Conservation (phyloP, 2,113 vertebrate species). For the Mesoclemmys tuberculata region DNA sequence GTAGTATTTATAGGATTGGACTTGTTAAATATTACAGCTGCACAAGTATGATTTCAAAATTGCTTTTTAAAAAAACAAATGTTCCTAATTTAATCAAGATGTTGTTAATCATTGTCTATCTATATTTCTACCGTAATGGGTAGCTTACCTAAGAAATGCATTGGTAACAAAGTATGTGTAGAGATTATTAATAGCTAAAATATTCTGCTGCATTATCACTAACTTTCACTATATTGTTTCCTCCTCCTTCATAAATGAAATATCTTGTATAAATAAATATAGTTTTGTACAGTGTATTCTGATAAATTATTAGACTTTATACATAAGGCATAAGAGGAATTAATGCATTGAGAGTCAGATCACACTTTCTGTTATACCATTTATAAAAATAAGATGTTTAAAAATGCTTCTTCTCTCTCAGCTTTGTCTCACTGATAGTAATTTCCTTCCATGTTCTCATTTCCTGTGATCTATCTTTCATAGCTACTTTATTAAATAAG, state of each 20-base stretch:
- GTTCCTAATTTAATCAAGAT: accelerated
- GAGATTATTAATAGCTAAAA: neutral
- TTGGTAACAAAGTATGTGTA: accelerated
- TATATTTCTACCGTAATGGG: neutral
- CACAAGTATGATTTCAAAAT: accelerated
- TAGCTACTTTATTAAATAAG: neutral
- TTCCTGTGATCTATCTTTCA: neutral
- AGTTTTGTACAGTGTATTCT: neutral
- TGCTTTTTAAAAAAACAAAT: accelerated
- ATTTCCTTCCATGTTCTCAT: neutral
- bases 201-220: neutral
- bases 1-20: neutral
- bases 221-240: neutral
- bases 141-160: neutral
- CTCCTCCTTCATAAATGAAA: neutral
- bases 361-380: neutral
- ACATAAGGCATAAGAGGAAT: neutral
- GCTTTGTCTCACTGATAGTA: neutral
- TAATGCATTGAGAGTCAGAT: neutral
- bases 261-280: neutral
- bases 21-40: accelerated
- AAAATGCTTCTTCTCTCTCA: neutral
- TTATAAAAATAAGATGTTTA: neutral
- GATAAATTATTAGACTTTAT: neutral
- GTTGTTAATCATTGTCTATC: neutral